phyloP scores from a whole-genome alignment of 2,888 invertebrate species.

The Hofmannophila pseudospretella region DNA sequence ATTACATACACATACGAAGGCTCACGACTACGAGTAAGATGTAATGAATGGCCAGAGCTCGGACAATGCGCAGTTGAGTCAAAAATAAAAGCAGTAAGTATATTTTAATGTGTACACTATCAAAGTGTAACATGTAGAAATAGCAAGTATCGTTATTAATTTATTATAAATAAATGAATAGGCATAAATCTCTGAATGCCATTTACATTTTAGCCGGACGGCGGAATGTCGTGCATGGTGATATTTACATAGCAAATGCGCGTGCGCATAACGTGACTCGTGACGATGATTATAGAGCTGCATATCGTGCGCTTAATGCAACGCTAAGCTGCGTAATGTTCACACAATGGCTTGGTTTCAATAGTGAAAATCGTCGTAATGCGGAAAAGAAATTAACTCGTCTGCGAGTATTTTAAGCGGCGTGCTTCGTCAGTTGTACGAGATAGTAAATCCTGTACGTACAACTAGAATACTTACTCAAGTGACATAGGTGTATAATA shows the following conservation, averaged over 20 bases:
- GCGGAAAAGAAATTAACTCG: conserved; percentile 37
- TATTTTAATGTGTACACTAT: too few relatives aligned
- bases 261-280: conserved; percentile 56
- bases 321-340: conserved; percentile 52
- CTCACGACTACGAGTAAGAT: too few relatives aligned
- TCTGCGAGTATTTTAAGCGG: conserved; percentile 20
- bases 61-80: too few relatives aligned
- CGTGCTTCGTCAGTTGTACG: conserved; percentile 12
- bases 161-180: too few relatives aligned
- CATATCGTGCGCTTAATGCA: conserved; percentile 59
- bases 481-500: too few relatives aligned
- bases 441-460: conserved; percentile 6
- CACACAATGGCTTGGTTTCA: conserved; percentile 48
- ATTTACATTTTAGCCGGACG: conserved; percentile 7
- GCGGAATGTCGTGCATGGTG: conserved; percentile 50
- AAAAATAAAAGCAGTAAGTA: too few relatives aligned
- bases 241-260: conserved; percentile 57
- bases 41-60: too few relatives aligned
- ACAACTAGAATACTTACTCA: too few relatives aligned
- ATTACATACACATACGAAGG: not conserved
- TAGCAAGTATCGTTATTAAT: too few relatives aligned
- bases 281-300: conserved; percentile 58
- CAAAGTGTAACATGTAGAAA: too few relatives aligned
- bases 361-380: conserved; percentile 48
- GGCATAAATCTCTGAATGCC: too few relatives aligned